Percentiles rank a stretch among this genome's conserved stretches.
Conservation (phyloP, 2,888 invertebrate genomes). For the Siphonodentalium dalli region DNA sequence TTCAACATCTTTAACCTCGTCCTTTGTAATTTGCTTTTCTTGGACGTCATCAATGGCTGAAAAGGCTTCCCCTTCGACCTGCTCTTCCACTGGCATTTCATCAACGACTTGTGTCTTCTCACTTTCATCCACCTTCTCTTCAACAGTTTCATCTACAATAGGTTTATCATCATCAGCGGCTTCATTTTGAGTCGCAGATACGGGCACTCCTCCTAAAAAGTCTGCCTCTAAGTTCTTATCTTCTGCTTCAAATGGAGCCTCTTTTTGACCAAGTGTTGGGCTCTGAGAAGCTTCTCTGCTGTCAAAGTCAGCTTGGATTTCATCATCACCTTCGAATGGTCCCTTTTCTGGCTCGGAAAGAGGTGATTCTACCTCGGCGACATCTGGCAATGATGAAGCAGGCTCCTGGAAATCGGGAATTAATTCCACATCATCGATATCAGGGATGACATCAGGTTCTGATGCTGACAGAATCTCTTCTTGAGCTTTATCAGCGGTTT, state of each 20-base stretch:
- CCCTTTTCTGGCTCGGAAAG: too few relatives aligned
- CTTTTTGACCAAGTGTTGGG: too few relatives aligned
- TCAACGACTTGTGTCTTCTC: constrained; percentile 24
- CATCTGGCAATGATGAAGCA: too few relatives aligned
- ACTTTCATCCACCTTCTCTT: constrained; percentile 24
- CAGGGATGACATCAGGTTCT: too few relatives aligned
- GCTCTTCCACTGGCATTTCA: constrained; percentile 28
- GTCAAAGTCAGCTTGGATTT: constrained; percentile 24
- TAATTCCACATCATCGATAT: too few relatives aligned
- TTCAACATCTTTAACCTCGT: background rate
- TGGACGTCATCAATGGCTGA: background rate
- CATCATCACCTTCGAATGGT: too few relatives aligned
- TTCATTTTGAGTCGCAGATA: constrained; percentile 2
- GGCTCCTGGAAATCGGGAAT: too few relatives aligned
- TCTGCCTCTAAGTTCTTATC: constrained; percentile 8
- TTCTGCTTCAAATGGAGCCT: constrained; percentile 6
- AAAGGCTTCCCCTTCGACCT: background rate
- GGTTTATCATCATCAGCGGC: constrained; percentile 18
- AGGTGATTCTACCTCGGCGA: too few relatives aligned
- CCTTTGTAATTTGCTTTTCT: background rate
- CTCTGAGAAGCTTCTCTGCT: constrained; percentile 19
- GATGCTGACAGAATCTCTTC: too few relatives aligned
- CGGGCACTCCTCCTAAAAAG: constrained; percentile 5
- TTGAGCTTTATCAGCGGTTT: too few relatives aligned
- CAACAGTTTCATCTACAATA: constrained; percentile 28